Evolutionary conservation across 2,888 invertebrate species (phyloP).

Genomic region (Oligia latruncula): DNA sequence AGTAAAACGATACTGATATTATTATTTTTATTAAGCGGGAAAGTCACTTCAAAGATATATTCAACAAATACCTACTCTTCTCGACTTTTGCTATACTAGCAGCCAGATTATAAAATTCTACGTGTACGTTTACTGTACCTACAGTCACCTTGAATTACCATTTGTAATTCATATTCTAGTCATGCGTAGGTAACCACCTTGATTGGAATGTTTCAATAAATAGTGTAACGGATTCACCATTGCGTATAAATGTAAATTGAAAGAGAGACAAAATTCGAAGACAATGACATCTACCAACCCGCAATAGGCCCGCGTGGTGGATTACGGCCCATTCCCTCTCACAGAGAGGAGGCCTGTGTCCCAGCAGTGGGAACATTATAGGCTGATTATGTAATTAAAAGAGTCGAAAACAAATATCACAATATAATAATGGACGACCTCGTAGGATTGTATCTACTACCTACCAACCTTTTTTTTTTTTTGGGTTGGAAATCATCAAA

Average conservation of each 20-base stretch:
- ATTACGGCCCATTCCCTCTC: no score
- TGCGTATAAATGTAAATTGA: background rate
- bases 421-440: background rate
- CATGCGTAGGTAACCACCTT: background rate
- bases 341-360: no score
- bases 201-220: background rate
- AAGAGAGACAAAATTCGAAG: no score
- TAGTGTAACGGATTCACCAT: background rate
- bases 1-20: slow-evolving; percentile 16
- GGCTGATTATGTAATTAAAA: no score
- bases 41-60: slow-evolving; percentile 16
- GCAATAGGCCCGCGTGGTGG: no score
- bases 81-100: background rate
- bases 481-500: no score
- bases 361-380: no score
- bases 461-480: no score
- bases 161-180: background rate
- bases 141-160: background rate
- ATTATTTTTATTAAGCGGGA: background rate
- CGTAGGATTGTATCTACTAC: background rate
- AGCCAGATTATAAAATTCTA: background rate
- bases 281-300: no score
- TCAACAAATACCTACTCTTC: background rate
- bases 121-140: background rate
- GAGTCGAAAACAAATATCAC: background rate